phyloP scores from a whole-genome alignment of 2,113 vertebrate species.

The Plestiodon gilberti region DNA sequence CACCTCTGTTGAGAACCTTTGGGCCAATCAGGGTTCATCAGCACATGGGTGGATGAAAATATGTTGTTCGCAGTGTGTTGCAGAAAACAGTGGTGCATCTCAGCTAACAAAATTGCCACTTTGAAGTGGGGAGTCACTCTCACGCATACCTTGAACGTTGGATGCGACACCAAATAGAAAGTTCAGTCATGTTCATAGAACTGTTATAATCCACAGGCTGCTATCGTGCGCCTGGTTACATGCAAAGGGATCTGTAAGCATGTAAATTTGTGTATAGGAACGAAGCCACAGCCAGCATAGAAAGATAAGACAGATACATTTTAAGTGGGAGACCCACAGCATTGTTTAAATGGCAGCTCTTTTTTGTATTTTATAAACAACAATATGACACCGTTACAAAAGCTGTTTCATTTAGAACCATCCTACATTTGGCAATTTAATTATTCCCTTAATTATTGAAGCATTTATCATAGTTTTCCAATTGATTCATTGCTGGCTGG shows the following conservation, averaged over 20 bases:
- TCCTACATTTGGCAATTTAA: constrained; percentile 65
- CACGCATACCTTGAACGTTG: neutral
- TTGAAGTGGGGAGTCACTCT: neutral
- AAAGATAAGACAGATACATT: constrained; percentile 25
- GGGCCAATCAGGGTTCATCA: neutral
- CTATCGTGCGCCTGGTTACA: fast-evolving
- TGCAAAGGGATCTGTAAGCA: fast-evolving
- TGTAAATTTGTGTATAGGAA: neutral
- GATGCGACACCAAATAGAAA: neutral
- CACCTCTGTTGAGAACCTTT: neutral
- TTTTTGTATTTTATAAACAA: constrained; percentile 67
- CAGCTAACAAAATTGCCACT: neutral
- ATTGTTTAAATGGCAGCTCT: constrained; percentile 44
- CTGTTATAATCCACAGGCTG: too few relatives aligned
- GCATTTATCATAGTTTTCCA: constrained; percentile 73
- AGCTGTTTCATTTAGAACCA: constrained; percentile 66
- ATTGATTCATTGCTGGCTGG: constrained; percentile 63
- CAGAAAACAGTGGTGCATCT: neutral
- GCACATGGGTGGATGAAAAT: neutral
- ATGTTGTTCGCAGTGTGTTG: neutral
- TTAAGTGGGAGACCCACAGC: constrained; percentile 11
- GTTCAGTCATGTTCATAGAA: neutral
- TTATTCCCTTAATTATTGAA: constrained; percentile 74
- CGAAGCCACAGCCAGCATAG: neutral
- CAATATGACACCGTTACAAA: constrained; percentile 34